Conservation (phyloP, 2,888 invertebrate genomes). For the Caenorhabditis becei region DNA sequence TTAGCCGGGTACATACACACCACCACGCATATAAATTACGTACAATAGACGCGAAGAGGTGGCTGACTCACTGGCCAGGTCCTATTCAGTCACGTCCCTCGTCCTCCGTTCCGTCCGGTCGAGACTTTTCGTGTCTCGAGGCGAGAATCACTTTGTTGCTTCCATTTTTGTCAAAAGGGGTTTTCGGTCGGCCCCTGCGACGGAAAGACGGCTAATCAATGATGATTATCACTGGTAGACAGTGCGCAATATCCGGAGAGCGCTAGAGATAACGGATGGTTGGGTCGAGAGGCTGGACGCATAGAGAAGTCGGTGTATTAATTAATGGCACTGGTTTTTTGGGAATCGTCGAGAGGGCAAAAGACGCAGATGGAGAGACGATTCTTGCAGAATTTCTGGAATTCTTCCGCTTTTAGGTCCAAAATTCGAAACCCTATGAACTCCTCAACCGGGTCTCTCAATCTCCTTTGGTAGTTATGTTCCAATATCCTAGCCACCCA, state of each 20-base stretch:
- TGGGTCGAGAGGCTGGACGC: constrained; percentile 39
- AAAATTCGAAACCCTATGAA: no score
- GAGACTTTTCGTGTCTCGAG: constrained; percentile 26
- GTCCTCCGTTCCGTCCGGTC: constrained; percentile 12
- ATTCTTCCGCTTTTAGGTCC: constrained; percentile 28
- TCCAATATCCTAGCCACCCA: no score
- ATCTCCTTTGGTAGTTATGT: no score
- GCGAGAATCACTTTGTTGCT: constrained; percentile 49
- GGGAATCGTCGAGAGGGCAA: constrained; percentile 17
- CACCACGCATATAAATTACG: constrained; percentile 52
- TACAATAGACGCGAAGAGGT: constrained; percentile 41
- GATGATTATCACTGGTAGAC: constrained; percentile 44
- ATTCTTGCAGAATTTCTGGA: background rate
- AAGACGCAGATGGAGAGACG: constrained; percentile 16
- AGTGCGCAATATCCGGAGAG: constrained; percentile 36
- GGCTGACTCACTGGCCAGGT: constrained; percentile 34
- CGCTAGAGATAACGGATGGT: constrained; percentile 31
- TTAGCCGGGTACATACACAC: constrained; percentile 42
- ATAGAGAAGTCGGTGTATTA: constrained; percentile 48
- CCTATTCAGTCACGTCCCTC: constrained; percentile 46
- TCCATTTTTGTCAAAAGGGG: constrained; percentile 39
- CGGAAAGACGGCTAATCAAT: constrained; percentile 54
- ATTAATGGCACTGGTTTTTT: constrained; percentile 66
- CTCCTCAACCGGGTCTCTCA: no score
- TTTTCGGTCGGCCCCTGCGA: constrained; percentile 27